A percentile compares a stretch with the other conserved stretches of the same genome.
Conservation (phyloP, 2,888 invertebrate species). For the Hesperia comma region DNA sequence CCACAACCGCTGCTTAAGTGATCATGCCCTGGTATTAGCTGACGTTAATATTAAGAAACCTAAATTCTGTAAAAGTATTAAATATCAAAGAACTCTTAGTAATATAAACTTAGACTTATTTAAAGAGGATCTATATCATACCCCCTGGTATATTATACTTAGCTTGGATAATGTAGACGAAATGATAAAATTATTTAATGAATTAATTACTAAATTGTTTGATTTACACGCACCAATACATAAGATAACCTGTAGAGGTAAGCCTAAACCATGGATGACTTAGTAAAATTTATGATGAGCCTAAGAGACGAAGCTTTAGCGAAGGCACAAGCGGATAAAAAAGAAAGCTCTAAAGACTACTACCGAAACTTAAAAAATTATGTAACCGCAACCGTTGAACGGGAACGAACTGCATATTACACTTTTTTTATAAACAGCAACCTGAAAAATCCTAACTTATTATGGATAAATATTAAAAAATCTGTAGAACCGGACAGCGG, state of each 20-base stretch:
- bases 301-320: conserved; percentile 34
- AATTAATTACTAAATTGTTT: conserved; percentile 27
- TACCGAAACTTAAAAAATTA: conserved; percentile 35
- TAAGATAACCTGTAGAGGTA: conserved; percentile 13
- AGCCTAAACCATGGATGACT: conserved; percentile 39
- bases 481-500: neutral
- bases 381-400: conserved; percentile 28
- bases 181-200: conserved; percentile 35
- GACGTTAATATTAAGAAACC: conserved; percentile 25
- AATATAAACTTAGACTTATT: neutral
- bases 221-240: conserved; percentile 39
- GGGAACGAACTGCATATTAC: conserved; percentile 33
- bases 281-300: conserved; percentile 39
- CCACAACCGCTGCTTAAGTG: conserved; percentile 24
- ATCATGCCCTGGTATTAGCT: conserved; percentile 29
- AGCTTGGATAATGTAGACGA: conserved; percentile 1
- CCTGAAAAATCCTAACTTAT: neutral
- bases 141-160: neutral
- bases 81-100: neutral
- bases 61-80: neutral
- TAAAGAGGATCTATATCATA: neutral
- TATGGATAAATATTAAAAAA: neutral
- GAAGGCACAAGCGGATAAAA: conserved; percentile 19
- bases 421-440: conserved; percentile 8
- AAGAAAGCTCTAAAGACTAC: conserved; percentile 27